Conservation (phyloP, 1,140 invertebrate genomes). For the Monomorium pharaonis region DNA sequence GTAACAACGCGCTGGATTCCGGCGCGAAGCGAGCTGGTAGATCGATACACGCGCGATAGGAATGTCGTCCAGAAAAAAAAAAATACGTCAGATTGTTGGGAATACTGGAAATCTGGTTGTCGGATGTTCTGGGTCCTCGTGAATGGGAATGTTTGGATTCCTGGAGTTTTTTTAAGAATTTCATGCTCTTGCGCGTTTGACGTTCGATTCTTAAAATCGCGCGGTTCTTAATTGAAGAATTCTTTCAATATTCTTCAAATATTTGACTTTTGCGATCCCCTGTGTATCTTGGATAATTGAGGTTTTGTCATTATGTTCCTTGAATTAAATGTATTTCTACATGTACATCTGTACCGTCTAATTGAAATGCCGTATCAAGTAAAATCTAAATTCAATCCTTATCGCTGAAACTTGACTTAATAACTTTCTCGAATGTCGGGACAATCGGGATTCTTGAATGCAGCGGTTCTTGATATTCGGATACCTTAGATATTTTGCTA, state of each 20-base stretch:
- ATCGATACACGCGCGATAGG: slow-evolving; percentile 61
- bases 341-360: neutral
- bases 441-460: neutral
- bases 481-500: slow-evolving; percentile 1
- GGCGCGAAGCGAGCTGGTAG: slow-evolving; percentile 42
- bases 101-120: slow-evolving; percentile 1
- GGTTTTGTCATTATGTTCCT: neutral
- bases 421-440: neutral
- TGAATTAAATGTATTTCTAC: neutral
- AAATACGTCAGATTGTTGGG: slow-evolving; percentile 29
- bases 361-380: neutral
- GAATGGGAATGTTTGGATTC: neutral
- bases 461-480: neutral
- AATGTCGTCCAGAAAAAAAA: slow-evolving; percentile 24
- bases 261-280: neutral
- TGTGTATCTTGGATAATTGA: neutral
- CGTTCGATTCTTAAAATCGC: neutral
- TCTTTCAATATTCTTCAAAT: neutral
- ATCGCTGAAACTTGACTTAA: neutral
- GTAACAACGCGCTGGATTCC: slow-evolving; percentile 55
- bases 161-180: neutral
- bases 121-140: neutral
- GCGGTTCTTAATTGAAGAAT: neutral
- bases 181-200: neutral
- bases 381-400: neutral